phyloP scores from a whole-genome alignment of 2,888 invertebrate genomes.

The Entomobrya proxima region DNA sequence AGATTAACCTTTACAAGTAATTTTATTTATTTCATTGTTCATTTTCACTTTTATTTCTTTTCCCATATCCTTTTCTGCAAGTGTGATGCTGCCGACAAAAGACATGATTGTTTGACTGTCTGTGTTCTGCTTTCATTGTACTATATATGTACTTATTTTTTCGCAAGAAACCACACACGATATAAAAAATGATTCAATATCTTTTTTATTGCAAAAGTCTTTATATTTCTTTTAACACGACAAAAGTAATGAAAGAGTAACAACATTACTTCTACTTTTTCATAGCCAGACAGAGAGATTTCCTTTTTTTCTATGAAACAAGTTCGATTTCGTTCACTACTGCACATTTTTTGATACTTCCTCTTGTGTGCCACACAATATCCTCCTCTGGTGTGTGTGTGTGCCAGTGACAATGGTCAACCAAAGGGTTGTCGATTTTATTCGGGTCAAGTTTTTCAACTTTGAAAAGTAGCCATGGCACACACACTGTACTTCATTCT shows the following conservation, averaged over 20 bases:
- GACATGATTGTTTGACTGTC: neutral
- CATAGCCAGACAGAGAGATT: conserved; percentile 14
- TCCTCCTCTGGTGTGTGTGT: neutral
- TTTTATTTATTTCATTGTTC: conserved; percentile 46
- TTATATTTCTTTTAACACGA: conserved; percentile 27
- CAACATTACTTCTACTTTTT: conserved; percentile 21
- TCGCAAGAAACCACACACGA: conserved; percentile 21
- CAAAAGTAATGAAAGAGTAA: conserved; percentile 57
- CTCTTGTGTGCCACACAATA: neutral
- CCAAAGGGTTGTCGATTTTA: conserved; percentile 62
- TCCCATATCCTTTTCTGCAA: conserved; percentile 22
- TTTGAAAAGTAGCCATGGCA: conserved; percentile 36
- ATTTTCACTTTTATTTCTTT: conserved; percentile 63
- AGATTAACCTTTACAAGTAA: conserved; percentile 66
- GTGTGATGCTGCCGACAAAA: conserved; percentile 34
- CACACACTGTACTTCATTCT: no score
- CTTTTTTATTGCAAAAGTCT: neutral
- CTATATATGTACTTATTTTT: neutral
- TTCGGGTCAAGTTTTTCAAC: conserved; percentile 67
- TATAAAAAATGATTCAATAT: conserved; percentile 9
- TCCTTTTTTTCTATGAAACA: conserved; percentile 54
- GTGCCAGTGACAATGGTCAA: conserved; percentile 32
- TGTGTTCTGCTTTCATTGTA: neutral
- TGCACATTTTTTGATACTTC: conserved; percentile 25
- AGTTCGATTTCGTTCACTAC: conserved; percentile 54